phyloP scores from a whole-genome alignment of 1,140 invertebrate species.

The Drosophila willistoni region DNA sequence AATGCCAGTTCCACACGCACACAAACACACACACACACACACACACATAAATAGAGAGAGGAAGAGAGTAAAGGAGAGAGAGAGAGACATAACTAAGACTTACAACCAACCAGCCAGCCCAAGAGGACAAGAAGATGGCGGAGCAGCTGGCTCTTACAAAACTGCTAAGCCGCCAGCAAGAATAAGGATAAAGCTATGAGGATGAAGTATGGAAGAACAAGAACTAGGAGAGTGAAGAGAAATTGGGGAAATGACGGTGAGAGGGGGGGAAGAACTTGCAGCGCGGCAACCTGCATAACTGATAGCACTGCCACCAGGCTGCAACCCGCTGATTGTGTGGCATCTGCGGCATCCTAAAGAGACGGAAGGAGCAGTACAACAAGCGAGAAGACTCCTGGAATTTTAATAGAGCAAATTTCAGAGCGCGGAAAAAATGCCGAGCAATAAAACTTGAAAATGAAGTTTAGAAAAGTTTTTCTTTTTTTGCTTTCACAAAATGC shows the following conservation, averaged over 20 bases:
- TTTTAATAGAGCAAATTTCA: constrained; percentile 81
- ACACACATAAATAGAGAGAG: background rate
- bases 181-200: constrained; percentile 41
- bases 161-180: constrained; percentile 70
- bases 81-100: constrained; percentile 66
- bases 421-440: constrained; percentile 41
- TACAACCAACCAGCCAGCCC: constrained; percentile 34
- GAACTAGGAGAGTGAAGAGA: background rate
- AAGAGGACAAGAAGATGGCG: constrained; percentile 33
- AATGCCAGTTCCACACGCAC: constrained; percentile 59
- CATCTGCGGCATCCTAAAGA: constrained; percentile 52
- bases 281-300: constrained; percentile 55
- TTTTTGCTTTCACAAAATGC: constrained; percentile 43
- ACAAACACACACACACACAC: constrained; percentile 17
- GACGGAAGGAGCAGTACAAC: constrained; percentile 19
- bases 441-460: constrained; percentile 79
- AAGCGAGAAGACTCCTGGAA: constrained; percentile 43
- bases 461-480: constrained; percentile 76
- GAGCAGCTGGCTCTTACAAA: constrained; percentile 49
- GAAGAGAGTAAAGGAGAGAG: background rate
- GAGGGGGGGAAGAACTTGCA: constrained; percentile 26
- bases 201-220: background rate
- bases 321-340: constrained; percentile 35
- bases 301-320: constrained; percentile 29
- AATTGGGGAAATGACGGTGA: background rate